A percentile compares a stretch with the other conserved stretches of the same genome.
These are phyloP conservation scores for Noctua comes DNA, from an alignment of 2,888 invertebrate genomes.

Conservation along the genomic window DNA sequence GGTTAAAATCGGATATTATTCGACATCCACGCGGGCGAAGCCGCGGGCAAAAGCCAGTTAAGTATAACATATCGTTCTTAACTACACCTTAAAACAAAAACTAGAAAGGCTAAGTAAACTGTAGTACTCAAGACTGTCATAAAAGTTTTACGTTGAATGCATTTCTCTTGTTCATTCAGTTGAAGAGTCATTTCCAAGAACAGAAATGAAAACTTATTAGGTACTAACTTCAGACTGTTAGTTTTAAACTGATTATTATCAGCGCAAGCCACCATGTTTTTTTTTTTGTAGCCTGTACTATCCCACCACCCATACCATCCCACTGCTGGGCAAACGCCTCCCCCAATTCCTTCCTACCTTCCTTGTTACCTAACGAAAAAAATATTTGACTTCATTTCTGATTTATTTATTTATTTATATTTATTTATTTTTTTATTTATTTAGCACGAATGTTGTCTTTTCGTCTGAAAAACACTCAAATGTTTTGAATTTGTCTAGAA, in stretches of 20 bases:
- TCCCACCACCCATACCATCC: too few species aligned
- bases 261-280: neutral
- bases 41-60: too few species aligned
- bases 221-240: neutral
- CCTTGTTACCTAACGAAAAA: neutral
- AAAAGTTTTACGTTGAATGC: constrained; percentile 23
- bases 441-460: neutral
- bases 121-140: neutral
- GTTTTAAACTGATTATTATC: neutral
- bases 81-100: neutral
- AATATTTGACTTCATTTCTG: neutral
- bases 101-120: constrained; percentile 2
- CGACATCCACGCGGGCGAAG: too few species aligned
- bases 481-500: neutral
- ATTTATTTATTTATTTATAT: too few species aligned
- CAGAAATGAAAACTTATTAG: neutral
- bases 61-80: neutral
- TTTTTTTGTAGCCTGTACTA: too few species aligned
- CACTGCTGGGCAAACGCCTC: too few species aligned
- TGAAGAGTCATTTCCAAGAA: neutral
- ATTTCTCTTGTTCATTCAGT: constrained; percentile 26
- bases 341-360: too few species aligned
- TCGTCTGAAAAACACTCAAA: neutral
- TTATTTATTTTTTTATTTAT: too few species aligned
- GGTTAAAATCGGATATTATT: too few species aligned